A percentile compares a stretch with the other conserved stretches of the same genome.
Evolutionary conservation across 2,113 vertebrate genomes (phyloP).

Genomic region (Dascyllus trimaculatus): DNA sequence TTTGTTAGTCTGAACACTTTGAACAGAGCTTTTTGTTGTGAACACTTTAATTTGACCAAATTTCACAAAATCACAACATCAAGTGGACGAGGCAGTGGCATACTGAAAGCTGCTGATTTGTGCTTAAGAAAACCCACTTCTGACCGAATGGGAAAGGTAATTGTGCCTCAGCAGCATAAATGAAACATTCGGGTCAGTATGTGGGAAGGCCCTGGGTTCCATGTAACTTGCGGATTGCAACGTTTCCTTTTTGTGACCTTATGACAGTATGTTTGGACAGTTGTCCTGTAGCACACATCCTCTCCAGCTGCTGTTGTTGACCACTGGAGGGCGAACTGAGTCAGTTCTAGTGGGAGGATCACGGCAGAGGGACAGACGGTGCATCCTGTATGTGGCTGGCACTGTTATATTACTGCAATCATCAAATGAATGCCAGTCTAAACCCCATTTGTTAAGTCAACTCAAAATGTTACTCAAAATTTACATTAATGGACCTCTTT

Average conservation of each 20-base stretch:
- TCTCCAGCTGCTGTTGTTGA: conserved; percentile 17
- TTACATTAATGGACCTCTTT: background rate
- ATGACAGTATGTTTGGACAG: background rate
- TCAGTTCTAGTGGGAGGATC: conserved; percentile 21
- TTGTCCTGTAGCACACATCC: background rate
- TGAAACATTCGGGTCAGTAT: too few species aligned
- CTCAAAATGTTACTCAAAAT: background rate
- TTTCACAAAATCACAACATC: too few species aligned
- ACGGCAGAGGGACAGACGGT: background rate
- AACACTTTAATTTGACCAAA: too few species aligned
- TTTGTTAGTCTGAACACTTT: too few species aligned
- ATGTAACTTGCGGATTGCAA: too few species aligned
- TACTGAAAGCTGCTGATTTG: too few species aligned
- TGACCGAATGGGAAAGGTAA: too few species aligned
- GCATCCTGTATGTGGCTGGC: background rate
- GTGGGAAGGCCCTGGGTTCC: too few species aligned
- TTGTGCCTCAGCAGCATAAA: too few species aligned
- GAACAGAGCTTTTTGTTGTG: too few species aligned
- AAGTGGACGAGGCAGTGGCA: too few species aligned
- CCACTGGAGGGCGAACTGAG: conserved; percentile 63
- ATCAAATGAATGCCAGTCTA: background rate
- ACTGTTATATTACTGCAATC: background rate
- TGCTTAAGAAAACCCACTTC: too few species aligned
- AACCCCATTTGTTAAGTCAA: background rate
- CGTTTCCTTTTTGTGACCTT: background rate